Base-by-base conservation (phyloP, 2,113 vertebrate genomes). In the Gopherus flavomarginatus region DNA sequence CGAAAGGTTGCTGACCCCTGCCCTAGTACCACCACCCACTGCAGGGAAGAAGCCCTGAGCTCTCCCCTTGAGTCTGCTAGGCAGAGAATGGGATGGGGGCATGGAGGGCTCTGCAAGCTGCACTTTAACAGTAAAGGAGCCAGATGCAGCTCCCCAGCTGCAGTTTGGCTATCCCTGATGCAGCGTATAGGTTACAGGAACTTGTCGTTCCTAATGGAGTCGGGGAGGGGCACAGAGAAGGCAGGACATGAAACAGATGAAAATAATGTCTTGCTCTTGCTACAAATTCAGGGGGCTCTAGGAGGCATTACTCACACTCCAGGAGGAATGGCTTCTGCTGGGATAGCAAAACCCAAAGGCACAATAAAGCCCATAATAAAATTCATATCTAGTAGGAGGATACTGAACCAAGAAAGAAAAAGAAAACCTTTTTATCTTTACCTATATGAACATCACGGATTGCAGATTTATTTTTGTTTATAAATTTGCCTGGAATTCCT, bases 211-310 rank as follows among this genome's bases (percentile, higher is more conserved):
- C 47, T 82, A 72, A 47, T 83, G 24, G 69, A 6, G 1, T 75
- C 5, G 13, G 42, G 87, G 35, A 1, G 0, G 22, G 8, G 14
- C 31, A 65, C 31, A 65, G 81, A 65, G 86, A 90, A 42, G 11
- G 13, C 59, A 16, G 35, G 0, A 0, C 12, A 81, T 7, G 42
- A 81, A 1, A 12, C 38, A 53, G 44, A 35, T 35, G 4, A 88
- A 24, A 21, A 2, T 72, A 81, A 24, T 44, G 22, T 11, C 82
- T 2, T 7, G 13, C 6, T 26, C 12, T 62, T 82, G 65, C 19
- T 19, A 1, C 2, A 75, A 75, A 42, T 42, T 17, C 35, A 4
- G 1, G 38, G 11, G 4, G 1, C 13, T 94, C 78, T 31, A 44
- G 56, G 44, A 91, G 93, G 22, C 24, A 85, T 29, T 35, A 44